Evolutionary conservation across 2,888 invertebrate species (phyloP).

Genomic region (Mythimna pallens): DNA sequence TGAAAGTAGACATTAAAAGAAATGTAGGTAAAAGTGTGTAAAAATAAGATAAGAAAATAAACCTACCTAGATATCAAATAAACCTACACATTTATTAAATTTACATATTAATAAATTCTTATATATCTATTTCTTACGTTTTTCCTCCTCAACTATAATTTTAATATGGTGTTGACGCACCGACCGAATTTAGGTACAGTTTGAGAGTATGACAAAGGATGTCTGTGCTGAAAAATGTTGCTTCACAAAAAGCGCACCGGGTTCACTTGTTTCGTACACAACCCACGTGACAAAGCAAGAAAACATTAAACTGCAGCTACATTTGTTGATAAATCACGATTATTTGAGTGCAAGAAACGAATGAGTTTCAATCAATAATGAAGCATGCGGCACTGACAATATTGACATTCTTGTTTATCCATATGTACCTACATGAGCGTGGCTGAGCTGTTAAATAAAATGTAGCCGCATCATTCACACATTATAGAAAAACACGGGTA

Average conservation of each 20-base stretch:
- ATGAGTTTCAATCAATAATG: constrained; percentile 7
- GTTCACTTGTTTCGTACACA: constrained; percentile 27
- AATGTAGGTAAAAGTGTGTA: no score
- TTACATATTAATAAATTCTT: background rate
- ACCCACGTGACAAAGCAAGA: constrained; percentile 34
- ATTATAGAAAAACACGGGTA: no score
- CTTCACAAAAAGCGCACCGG: no score
- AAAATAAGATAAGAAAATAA: no score
- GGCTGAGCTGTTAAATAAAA: constrained; percentile 9
- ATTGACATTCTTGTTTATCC: constrained; percentile 6
- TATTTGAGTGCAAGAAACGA: constrained; percentile 25
- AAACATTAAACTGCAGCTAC: constrained; percentile 27
- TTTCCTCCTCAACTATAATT: background rate
- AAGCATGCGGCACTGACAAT: constrained; percentile 4
- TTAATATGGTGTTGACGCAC: background rate
- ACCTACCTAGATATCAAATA: no score
- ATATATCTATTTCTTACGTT: background rate
- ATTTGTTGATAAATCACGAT: constrained; percentile 32
- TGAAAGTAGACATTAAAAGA: background rate
- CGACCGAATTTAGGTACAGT: background rate
- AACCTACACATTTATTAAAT: no score
- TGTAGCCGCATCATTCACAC: background rate
- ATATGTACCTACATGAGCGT: background rate
- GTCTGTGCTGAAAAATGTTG: no score
- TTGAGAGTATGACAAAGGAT: no score